Base-by-base conservation (phyloP, 92 coral and sea anemone species). In the Paramuricea clavata region DNA sequence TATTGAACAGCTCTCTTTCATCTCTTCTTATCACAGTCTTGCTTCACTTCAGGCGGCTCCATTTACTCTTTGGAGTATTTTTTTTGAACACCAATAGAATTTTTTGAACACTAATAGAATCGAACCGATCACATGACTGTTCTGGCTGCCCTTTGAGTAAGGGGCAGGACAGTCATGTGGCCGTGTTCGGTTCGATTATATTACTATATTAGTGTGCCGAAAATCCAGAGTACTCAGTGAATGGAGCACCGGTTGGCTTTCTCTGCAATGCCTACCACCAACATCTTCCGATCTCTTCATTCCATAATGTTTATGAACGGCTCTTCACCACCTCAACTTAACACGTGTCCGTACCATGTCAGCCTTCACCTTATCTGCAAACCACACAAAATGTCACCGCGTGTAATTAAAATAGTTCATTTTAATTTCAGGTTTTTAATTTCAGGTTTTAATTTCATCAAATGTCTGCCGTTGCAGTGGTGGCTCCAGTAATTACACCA, bases 401-500 rank as follows among this genome's bases (percentile, higher is more conserved):
- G 12, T 22, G 32, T 23, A 22, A 27, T 3, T 60, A 23, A 60
- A 60, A 60, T 26, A 60, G 21, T 26, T 26, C 19, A 47, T 47
- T 47, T 47, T 8, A 47, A 47, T 47, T 60, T 60, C 68, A 60
- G 28, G 28, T 60, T 6, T n/a, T n/a, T n/a, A n/a, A n/a, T n/a
- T n/a, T n/a, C n/a, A n/a, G n/a, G n/a, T n/a, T n/a, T n/a, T 25
- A 60, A 21, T 27, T 6, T 23, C 0, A 60, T n/a, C 33, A 22
- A 26, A 65, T 65, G 72, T 39, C 72, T 31, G 72, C 72, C 6
- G 72, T 65, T 31, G 72, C 60, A 19, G 36, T 70, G 9, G 74
- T 72, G 44, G 49, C 32, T 0, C 54, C 72, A 35, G 16, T 21
- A 30, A 73, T 32, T 33, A 33, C 26, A n/a, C 17, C n/a, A 0